Conservation (phyloP, 2,797 vertebrate genomes). For the Rhodeus uyekii region DNA sequence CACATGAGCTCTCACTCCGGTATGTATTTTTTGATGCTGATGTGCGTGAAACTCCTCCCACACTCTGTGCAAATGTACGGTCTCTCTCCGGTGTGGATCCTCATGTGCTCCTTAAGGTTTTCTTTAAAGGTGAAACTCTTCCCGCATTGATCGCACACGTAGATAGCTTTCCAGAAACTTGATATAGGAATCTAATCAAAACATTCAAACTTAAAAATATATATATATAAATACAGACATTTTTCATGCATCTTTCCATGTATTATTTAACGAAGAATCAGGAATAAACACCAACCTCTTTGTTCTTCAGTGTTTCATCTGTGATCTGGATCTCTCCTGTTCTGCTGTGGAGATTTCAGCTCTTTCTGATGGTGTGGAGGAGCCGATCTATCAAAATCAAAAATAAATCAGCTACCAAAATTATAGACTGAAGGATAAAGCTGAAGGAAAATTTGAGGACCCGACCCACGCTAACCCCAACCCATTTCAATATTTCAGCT, state of each 20-base stretch:
- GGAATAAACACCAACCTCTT: background rate
- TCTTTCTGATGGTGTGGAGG: background rate
- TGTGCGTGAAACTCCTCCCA: constrained; percentile 60
- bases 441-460: no score
- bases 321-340: background rate
- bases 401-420: no score
- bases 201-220: no score
- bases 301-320: background rate
- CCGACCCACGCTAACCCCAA: no score
- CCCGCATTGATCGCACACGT: background rate
- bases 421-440: no score
- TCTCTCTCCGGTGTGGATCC: constrained; percentile 55
- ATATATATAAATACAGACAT: no score
- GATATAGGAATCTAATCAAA: background rate
- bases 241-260: no score
- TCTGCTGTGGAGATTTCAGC: background rate
- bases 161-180: background rate
- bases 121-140: constrained; percentile 53
- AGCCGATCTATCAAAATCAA: background rate
- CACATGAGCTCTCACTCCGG: constrained; percentile 45
- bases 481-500: no score
- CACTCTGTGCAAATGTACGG: constrained; percentile 61
- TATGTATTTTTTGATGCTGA: constrained; percentile 64
- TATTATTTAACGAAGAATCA: background rate
- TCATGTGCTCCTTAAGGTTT: constrained; percentile 60